These are phyloP conservation scores for Propithecus coquereli DNA, from an alignment of 2,113 vertebrate species.

Conservation along the genomic window DNA sequence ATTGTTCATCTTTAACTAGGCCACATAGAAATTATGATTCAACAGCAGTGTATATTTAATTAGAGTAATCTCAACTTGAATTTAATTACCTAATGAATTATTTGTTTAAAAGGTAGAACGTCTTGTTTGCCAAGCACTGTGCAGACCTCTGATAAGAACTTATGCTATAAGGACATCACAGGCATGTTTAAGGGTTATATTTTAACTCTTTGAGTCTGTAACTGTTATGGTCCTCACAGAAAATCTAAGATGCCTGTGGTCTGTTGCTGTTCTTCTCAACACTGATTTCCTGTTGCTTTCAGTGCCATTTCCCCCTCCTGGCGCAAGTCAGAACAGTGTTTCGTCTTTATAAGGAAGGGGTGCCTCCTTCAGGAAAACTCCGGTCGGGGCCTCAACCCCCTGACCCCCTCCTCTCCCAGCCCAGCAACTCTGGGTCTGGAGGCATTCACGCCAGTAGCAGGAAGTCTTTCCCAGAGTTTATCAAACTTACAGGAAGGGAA, in stretches of 20 bases:
- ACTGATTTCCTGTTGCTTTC: not conserved
- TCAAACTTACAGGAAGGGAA: no score
- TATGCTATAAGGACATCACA: conserved; percentile 69
- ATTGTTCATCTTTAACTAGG: conserved; percentile 83
- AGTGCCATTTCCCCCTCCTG: not conserved
- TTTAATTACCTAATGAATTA: conserved; percentile 91
- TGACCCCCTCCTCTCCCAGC: no score
- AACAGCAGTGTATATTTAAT: conserved; percentile 87
- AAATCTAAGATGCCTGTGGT: not conserved
- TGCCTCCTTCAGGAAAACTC: not conserved
- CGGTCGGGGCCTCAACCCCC: no score
- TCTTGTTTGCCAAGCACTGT: conserved; percentile 83
- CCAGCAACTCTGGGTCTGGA: not conserved
- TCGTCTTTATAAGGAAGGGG: not conserved
- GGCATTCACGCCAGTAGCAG: not conserved
- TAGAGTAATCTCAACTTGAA: conserved; percentile 87
- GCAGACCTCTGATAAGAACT: conserved; percentile 85
- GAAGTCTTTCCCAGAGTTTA: not conserved
- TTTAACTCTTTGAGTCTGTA: conserved; percentile 68
- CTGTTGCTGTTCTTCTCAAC: not conserved
- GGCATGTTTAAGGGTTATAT: conserved; percentile 32
- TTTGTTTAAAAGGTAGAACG: conserved; percentile 88
- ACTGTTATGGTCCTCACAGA: no score
- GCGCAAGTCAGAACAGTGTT: not conserved
- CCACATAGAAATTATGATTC: conserved; percentile 88